phyloP scores from a whole-genome alignment of 2,888 invertebrate species.

The Notodonta ziczac region DNA sequence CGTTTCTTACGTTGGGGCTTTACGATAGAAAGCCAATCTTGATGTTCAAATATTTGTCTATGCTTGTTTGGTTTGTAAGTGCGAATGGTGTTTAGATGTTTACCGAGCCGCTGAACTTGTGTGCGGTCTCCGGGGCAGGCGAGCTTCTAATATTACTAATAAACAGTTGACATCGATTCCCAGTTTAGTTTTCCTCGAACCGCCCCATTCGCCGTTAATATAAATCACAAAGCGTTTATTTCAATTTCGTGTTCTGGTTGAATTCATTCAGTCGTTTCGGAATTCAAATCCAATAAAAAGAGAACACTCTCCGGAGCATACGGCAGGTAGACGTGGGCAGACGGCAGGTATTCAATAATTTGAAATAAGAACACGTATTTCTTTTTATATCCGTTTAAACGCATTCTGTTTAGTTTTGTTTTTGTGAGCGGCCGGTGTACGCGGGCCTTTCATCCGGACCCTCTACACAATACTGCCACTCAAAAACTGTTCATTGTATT shows the following conservation, averaged over 20 bases:
- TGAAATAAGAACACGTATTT: conserved; percentile 82
- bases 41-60: conserved; percentile 79
- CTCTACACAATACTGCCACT: conserved; percentile 83
- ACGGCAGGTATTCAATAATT: conserved; percentile 84
- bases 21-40: conserved; percentile 69
- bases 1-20: conserved; percentile 49
- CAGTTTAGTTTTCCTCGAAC: conserved; percentile 45
- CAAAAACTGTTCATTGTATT: conserved; percentile 85
- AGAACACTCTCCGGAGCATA: conserved; percentile 50
- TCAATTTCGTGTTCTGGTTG: conserved; percentile 53
- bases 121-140: conserved; percentile 58
- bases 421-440: conserved; percentile 75
- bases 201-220: conserved; percentile 33
- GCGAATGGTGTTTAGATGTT: conserved; percentile 83
- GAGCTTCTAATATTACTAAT: conserved; percentile 71
- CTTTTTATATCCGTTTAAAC: conserved; percentile 83
- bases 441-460: conserved; percentile 81
- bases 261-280: conserved; percentile 66
- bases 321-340: conserved; percentile 81
- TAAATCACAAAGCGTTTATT: conserved; percentile 36
- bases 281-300: conserved; percentile 68
- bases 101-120: conserved; percentile 77
- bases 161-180: conserved; percentile 72
- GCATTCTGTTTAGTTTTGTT: conserved; percentile 84
- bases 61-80: conserved; percentile 82